Evolutionary conservation across 1,140 invertebrate species (phyloP).

Genomic region (Apocrypta bakeri): DNA sequence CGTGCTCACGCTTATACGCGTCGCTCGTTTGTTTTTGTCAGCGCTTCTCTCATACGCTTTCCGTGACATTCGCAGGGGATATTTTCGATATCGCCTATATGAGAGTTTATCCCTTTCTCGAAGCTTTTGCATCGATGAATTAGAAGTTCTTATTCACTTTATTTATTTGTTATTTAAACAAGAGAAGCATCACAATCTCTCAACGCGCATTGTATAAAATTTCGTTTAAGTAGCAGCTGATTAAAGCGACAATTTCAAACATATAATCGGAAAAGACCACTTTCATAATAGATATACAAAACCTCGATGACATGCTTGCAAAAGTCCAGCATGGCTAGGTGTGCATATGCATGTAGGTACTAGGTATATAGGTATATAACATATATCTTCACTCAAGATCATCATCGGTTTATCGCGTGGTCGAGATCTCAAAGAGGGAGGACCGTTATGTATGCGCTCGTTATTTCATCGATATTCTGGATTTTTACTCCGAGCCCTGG

Average conservation of each 20-base stretch:
- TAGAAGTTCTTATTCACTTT: neutral
- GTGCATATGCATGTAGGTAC: no score
- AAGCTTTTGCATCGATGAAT: neutral
- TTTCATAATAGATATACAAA: neutral
- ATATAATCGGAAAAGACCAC: neutral
- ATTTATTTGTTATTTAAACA: neutral
- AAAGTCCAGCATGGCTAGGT: neutral
- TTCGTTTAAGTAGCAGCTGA: neutral
- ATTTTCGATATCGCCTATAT: slow-evolving; percentile 2
- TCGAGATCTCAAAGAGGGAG: neutral
- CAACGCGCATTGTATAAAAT: neutral
- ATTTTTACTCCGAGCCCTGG: neutral
- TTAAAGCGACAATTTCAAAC: neutral
- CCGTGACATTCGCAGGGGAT: slow-evolving; percentile 6
- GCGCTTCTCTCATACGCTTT: neutral
- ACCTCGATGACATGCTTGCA: neutral
- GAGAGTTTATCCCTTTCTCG: neutral
- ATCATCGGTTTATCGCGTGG: neutral
- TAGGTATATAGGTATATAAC: no score
- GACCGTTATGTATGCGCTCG: slow-evolving; percentile 10
- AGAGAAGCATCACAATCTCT: neutral
- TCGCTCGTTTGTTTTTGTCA: slow-evolving; percentile 40
- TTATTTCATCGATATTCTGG: slow-evolving; percentile 41
- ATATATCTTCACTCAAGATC: no score
- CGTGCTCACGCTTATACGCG: slow-evolving; percentile 15